Conservation (phyloP, 2,888 invertebrate species). For the Hemicrepidius hirtus region DNA sequence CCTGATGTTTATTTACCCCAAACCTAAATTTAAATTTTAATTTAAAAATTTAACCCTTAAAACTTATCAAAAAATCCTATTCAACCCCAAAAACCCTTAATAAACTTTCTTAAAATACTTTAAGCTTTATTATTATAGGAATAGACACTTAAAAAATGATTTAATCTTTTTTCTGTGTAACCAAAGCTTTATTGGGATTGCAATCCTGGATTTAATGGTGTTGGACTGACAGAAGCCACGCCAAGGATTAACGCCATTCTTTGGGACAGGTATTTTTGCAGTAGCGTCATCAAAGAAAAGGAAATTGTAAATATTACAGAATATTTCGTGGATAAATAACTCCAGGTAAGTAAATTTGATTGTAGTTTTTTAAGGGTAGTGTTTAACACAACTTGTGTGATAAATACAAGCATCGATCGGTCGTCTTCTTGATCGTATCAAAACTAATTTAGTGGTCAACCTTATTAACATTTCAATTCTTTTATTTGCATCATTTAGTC, state of each 20-base stretch:
- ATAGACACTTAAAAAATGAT: no score
- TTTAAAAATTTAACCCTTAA: no score
- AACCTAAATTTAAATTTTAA: no score
- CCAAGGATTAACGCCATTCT: not conserved
- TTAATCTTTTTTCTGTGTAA: no score
- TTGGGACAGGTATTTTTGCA: not conserved
- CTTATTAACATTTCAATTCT: slow-evolving; percentile 31
- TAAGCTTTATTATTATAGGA: no score
- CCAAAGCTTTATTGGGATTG: no score
- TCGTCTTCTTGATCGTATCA: slow-evolving; percentile 35
- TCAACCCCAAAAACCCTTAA: no score
- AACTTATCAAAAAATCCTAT: no score
- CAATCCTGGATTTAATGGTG: no score
- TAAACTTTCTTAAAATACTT: no score
- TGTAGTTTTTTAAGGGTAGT: not conserved
- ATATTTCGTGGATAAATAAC: not conserved
- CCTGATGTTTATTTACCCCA: no score
- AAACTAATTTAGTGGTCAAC: slow-evolving; percentile 1
- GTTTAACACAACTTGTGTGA: slow-evolving; percentile 7
- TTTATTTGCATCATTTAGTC: slow-evolving; percentile 47
- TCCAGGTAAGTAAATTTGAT: slow-evolving; percentile 25
- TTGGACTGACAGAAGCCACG: not conserved
- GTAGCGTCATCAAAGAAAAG: not conserved
- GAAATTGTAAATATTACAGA: not conserved
- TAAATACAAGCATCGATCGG: slow-evolving; percentile 27